Percentiles rank a stretch among this genome's conserved stretches.
Conservation (phyloP, 2,797 vertebrate genomes). For the Sebastes nivosus region DNA sequence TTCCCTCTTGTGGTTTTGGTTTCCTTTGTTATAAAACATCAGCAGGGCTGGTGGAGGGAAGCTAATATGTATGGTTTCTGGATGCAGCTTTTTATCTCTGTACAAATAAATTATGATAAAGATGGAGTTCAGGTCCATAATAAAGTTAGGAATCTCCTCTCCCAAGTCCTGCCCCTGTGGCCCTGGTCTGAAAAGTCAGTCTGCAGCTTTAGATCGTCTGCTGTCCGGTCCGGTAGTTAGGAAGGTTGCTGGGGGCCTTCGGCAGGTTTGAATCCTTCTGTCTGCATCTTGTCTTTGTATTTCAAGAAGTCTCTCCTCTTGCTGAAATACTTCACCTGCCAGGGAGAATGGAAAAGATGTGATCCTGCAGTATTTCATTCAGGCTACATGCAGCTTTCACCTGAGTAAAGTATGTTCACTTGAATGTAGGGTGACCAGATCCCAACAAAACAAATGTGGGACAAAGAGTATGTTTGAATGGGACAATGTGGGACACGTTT, state of each 20-base stretch:
- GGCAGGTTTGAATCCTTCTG: constrained; percentile 82
- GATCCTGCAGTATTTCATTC: background rate
- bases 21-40: background rate
- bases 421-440: background rate
- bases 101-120: constrained; percentile 49
- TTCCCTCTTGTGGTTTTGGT: background rate
- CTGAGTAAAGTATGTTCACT: background rate
- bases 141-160: background rate
- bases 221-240: background rate
- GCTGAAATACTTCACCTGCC: constrained; percentile 92
- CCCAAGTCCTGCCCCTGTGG: background rate
- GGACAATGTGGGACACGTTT: too few relatives aligned
- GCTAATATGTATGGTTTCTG: background rate
- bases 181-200: background rate
- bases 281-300: constrained; percentile 90
- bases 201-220: background rate
- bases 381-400: background rate
- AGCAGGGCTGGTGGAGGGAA: background rate
- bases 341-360: background rate
- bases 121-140: background rate
- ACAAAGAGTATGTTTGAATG: too few relatives aligned
- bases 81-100: background rate
- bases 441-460: too few relatives aligned
- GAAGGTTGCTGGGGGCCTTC: constrained; percentile 71
- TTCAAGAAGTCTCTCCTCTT: constrained; percentile 95